phyloP scores from a whole-genome alignment of 2,113 vertebrate species.

The Labeo rohita region DNA sequence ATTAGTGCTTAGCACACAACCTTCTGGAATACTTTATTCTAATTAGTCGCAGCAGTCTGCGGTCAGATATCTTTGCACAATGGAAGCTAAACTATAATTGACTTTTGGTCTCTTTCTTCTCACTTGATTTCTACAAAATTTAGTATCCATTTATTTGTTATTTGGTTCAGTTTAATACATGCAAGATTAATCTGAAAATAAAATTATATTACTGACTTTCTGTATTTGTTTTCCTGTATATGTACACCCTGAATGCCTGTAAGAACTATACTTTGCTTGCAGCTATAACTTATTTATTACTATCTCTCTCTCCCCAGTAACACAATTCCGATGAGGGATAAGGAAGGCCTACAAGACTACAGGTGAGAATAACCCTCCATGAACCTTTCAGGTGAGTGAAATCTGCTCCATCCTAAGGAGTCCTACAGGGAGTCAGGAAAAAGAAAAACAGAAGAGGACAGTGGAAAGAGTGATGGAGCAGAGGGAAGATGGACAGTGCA shows the following conservation, averaged over 20 bases:
- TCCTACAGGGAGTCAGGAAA: neutral
- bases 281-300: neutral
- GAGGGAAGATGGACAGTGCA: neutral
- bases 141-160: neutral
- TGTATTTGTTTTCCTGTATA: neutral
- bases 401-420: constrained; percentile 2
- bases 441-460: neutral
- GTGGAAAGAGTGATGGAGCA: neutral
- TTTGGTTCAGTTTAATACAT: neutral
- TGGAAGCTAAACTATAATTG: neutral
- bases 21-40: neutral
- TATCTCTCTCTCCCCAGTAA: constrained; percentile 71
- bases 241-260: neutral
- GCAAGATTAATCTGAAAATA: neutral
- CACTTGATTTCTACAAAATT: neutral
- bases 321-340: constrained; percentile 94
- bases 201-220: neutral
- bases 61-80: neutral
- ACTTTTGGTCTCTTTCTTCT: neutral
- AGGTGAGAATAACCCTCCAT: constrained; percentile 74
- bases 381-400: neutral
- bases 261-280: neutral
- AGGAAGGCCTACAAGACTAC: constrained; percentile 97
- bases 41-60: neutral
- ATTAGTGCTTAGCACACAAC: neutral